Percentiles rank a stretch among this genome's conserved stretches.
phyloP scores from a whole-genome alignment of 35 echinoderm and acorn worm genomes.

The Apostichopus californicus region DNA sequence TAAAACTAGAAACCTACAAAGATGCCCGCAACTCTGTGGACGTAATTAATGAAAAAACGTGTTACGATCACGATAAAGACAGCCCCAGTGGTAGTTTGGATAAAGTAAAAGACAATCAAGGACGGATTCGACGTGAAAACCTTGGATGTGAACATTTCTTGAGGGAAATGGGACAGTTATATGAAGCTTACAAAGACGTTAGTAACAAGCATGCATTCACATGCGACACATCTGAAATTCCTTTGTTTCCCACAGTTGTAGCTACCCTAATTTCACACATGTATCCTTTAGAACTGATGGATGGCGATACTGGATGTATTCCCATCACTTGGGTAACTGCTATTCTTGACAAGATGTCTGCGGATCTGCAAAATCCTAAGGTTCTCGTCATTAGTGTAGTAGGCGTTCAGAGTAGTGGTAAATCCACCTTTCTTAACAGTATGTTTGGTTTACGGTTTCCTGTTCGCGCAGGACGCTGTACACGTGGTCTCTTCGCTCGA shows the following conservation, averaged over 20 bases:
- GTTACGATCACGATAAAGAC: too few relatives aligned
- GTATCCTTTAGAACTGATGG: slow-evolving; percentile 17
- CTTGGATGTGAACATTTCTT: slow-evolving; percentile 28
- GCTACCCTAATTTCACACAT: not conserved
- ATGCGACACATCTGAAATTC: not conserved
- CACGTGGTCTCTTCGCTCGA: too few relatives aligned
- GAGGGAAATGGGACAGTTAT: slow-evolving; percentile 20
- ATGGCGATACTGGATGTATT: slow-evolving; percentile 23
- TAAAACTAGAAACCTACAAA: not conserved
- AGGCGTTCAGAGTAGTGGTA: slow-evolving; percentile 44
- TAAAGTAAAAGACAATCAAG: not conserved
- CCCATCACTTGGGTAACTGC: not conserved
- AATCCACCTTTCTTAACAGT: slow-evolving; percentile 44
- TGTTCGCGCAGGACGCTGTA: slow-evolving; percentile 49
- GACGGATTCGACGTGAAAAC: not conserved
- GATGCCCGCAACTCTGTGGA: not conserved
- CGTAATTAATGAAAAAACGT: not conserved
- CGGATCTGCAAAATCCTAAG: not conserved
- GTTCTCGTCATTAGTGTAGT: not conserved
- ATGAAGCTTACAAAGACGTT: not conserved
- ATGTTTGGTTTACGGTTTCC: slow-evolving; percentile 57
- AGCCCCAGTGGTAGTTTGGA: too few relatives aligned
- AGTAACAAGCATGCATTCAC: not conserved
- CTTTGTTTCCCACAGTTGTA: not conserved
- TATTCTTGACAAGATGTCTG: not conserved